These are phyloP conservation scores for Ailuropoda melanoleuca DNA, from an alignment of 2,113 vertebrate species.

Conservation along the genomic window DNA sequence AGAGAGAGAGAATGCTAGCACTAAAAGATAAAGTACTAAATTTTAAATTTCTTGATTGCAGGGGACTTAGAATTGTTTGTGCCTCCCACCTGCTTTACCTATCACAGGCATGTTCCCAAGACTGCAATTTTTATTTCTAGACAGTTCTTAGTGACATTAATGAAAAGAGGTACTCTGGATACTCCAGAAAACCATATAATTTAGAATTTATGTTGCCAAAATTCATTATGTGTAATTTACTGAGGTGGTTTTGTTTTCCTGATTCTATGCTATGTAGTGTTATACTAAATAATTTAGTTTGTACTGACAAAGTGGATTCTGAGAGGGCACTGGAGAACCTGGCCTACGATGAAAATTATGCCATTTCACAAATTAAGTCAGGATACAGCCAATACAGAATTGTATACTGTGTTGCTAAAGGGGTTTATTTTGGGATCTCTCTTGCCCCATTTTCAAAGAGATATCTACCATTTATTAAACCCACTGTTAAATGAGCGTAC, in stretches of 20 bases:
- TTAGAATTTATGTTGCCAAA: background rate
- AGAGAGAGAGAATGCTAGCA: background rate
- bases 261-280: background rate
- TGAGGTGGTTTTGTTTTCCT: background rate
- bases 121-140: background rate
- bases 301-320: background rate
- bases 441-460: background rate
- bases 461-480: background rate
- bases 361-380: background rate
- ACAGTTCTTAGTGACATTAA: slow-evolving; percentile 1
- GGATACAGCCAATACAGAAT: background rate
- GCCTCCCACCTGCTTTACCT: background rate
- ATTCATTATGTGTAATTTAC: background rate
- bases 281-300: background rate
- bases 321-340: background rate
- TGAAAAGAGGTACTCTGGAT: background rate
- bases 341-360: background rate
- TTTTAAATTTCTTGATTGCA: background rate
- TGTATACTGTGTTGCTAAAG: background rate
- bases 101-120: background rate
- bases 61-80: background rate
- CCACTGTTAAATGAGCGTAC: background rate
- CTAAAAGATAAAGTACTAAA: background rate
- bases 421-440: background rate
- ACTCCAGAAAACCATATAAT: background rate